Conservation (phyloP, 2,888 invertebrate genomes). For the Heliothis peltigera region DNA sequence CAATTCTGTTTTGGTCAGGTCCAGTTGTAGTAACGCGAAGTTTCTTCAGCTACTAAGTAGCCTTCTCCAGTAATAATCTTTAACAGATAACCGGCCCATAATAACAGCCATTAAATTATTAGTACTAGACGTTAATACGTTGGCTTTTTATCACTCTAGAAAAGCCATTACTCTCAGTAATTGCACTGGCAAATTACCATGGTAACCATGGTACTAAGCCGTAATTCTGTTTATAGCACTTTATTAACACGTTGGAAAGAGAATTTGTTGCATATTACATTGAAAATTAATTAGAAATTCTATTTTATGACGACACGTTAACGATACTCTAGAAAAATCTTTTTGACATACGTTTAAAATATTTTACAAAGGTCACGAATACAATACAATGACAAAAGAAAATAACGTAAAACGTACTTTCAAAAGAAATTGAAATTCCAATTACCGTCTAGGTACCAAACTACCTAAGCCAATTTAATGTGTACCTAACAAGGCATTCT, state of each 20-base stretch:
- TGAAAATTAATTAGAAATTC: conserved; percentile 23
- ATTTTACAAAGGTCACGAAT: conserved; percentile 14
- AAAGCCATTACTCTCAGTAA: conserved; percentile 54
- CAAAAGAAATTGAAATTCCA: conserved; percentile 23
- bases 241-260: conserved; percentile 23
- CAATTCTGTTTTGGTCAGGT: conserved; percentile 8
- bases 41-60: conserved; percentile 38
- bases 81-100: conserved; percentile 42
- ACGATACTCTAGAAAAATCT: conserved; percentile 8
- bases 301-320: neutral
- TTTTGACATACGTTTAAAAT: neutral
- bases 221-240: conserved; percentile 40
- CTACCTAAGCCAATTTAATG: conserved; percentile 7
- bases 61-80: conserved; percentile 36
- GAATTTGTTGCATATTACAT: conserved; percentile 14
- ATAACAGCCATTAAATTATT: conserved; percentile 49
- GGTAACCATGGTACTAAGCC: conserved; percentile 30
- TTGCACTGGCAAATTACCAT: conserved; percentile 44
- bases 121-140: conserved; percentile 38
- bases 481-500: conserved; percentile 3
- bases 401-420: neutral
- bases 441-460: neutral
- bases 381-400: conserved; percentile 14
- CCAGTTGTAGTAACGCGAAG: conserved; percentile 20
- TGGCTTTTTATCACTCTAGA: conserved; percentile 50